Evolutionary conservation across 2,888 invertebrate species (phyloP).

Genomic region (Mythimna vitellina): DNA sequence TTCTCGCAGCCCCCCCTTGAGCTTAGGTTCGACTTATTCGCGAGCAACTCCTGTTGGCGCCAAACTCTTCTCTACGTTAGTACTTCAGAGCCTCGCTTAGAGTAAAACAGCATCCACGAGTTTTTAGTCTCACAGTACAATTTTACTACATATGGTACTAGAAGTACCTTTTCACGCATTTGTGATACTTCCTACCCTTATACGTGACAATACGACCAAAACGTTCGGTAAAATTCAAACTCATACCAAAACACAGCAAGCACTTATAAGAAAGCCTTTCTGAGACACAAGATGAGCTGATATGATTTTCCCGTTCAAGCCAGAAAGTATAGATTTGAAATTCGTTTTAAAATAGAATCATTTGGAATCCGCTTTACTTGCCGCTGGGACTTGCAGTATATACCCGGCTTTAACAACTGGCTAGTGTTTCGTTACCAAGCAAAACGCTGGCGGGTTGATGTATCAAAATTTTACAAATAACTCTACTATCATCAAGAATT

Average conservation of each 20-base stretch:
- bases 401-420: constrained; percentile 34
- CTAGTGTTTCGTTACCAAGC: constrained; percentile 52
- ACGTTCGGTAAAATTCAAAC: neutral
- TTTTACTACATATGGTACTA: neutral
- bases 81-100: too few species aligned
- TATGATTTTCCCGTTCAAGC: neutral
- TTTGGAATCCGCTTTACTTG: constrained; percentile 5
- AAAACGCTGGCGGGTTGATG: constrained; percentile 38
- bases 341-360: neutral
- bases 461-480: constrained; percentile 57
- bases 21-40: too few species aligned
- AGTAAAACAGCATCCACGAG: too few species aligned
- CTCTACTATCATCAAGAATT: constrained; percentile 35
- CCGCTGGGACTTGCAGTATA: constrained; percentile 33
- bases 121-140: neutral
- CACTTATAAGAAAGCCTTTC: too few species aligned
- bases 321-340: neutral
- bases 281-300: neutral
- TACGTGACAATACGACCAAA: neutral
- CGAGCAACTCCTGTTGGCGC: too few species aligned
- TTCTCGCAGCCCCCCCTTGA: too few species aligned
- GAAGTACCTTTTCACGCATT: constrained; percentile 1
- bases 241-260: neutral
- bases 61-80: too few species aligned
- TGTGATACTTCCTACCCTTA: neutral